These are phyloP conservation scores for Riptortus pedestris DNA, from an alignment of 1,140 invertebrate species.

Conservation along the genomic window DNA sequence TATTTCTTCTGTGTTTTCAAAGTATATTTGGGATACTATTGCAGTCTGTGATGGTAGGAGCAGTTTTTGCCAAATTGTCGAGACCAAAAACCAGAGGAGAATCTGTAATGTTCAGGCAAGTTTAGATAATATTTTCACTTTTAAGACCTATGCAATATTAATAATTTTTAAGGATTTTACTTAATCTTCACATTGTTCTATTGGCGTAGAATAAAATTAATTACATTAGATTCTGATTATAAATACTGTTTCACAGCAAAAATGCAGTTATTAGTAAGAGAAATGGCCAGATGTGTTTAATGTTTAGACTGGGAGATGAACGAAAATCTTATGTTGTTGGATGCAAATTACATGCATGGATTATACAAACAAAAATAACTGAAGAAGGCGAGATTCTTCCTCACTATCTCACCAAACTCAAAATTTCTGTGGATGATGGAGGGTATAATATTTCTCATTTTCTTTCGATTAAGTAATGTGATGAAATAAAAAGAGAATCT, in stretches of 20 bases:
- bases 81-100: slow-evolving; percentile 55
- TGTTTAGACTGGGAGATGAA: slow-evolving; percentile 50
- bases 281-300: slow-evolving; percentile 47
- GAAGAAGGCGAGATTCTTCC: slow-evolving; percentile 32
- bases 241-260: slow-evolving; percentile 40
- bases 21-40: slow-evolving; percentile 53
- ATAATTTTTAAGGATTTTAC: no score
- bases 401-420: slow-evolving; percentile 32
- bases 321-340: slow-evolving; percentile 45
- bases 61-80: slow-evolving; percentile 56
- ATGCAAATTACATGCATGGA: slow-evolving; percentile 47
- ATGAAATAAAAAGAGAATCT: no score
- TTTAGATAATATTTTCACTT: background rate
- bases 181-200: no score
- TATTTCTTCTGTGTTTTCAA: slow-evolving; percentile 58
- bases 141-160: no score
- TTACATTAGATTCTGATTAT: no score
- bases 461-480: no score
- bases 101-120: slow-evolving; percentile 53
- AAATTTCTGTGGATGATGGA: slow-evolving; percentile 27
- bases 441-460: no score
- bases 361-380: slow-evolving; percentile 37
- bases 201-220: no score
- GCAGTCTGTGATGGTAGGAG: slow-evolving; percentile 46
- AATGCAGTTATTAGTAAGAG: slow-evolving; percentile 33